These are phyloP conservation scores for Peromyscus maniculatus DNA, from an alignment of 2,113 vertebrate species.

Conservation along the genomic window DNA sequence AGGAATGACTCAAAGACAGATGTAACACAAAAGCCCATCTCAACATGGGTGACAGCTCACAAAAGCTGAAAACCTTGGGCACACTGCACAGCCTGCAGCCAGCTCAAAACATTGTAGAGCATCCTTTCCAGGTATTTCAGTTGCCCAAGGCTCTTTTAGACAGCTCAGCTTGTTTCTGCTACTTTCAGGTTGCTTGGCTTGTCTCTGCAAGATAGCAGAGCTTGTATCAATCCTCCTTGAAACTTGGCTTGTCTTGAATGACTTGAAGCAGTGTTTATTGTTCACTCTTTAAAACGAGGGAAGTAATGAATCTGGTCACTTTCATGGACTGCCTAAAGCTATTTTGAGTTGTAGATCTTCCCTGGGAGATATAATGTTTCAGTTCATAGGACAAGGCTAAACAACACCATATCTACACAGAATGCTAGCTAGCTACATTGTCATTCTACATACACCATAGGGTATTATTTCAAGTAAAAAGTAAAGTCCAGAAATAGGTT, in stretches of 20 bases:
- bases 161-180: neutral
- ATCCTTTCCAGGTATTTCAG: neutral
- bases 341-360: neutral
- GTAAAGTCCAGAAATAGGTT: neutral
- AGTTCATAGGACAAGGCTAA: neutral
- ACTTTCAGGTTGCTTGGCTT: too few species aligned
- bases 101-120: neutral
- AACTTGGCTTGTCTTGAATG: neutral
- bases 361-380: neutral
- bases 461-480: neutral
- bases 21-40: neutral
- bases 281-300: neutral
- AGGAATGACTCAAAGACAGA: neutral
- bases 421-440: neutral
- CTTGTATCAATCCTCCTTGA: neutral
- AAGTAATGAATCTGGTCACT: neutral
- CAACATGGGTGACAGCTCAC: neutral
- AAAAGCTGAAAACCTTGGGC: neutral
- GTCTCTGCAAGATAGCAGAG: neutral
- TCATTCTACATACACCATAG: fast-evolving
- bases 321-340: neutral
- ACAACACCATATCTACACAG: too few species aligned
- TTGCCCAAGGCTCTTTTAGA: neutral
- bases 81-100: neutral
- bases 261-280: neutral